These are phyloP conservation scores for Hirtodrosophila alboralis DNA, from an alignment of 2,888 invertebrate genomes.

Conservation along the genomic window DNA sequence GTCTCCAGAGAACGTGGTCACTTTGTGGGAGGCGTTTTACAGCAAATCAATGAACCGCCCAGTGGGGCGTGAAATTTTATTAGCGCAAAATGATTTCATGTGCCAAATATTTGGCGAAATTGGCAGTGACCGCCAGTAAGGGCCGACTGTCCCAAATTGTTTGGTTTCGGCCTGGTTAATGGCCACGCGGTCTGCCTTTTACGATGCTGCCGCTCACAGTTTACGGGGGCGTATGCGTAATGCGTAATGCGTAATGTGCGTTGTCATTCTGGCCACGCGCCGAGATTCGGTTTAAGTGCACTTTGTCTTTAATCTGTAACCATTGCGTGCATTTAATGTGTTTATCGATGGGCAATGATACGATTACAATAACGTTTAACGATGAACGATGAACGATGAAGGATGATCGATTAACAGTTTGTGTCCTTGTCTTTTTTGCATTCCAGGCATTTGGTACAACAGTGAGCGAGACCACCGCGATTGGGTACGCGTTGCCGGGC, in stretches of 20 bases:
- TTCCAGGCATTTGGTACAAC: constrained; percentile 84
- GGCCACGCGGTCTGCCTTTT: constrained; percentile 52
- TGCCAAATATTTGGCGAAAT: constrained; percentile 77
- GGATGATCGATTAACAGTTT: not conserved
- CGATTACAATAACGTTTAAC: constrained; percentile 36
- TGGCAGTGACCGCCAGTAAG: constrained; percentile 46
- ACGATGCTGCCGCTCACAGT: constrained; percentile 41
- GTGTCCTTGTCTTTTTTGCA: not conserved
- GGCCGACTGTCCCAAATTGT: constrained; percentile 47
- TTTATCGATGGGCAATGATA: constrained; percentile 54
- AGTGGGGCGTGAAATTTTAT: constrained; percentile 66
- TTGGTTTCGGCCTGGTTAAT: constrained; percentile 54
- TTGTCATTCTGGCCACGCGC: constrained; percentile 57
- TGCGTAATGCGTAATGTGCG: constrained; percentile 63
- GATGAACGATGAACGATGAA: constrained; percentile 5
- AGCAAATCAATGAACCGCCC: constrained; percentile 70
- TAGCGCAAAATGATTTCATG: constrained; percentile 76
- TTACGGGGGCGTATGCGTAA: constrained; percentile 68
- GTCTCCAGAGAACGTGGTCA: constrained; percentile 27
- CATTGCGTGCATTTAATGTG: constrained; percentile 55
- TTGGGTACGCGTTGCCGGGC: constrained; percentile 84
- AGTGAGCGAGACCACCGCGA: constrained; percentile 83
- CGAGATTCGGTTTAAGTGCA: constrained; percentile 64
- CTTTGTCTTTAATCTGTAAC: constrained; percentile 59
- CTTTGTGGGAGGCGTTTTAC: constrained; percentile 60